Evolutionary conservation across 2,797 vertebrate species (phyloP), one percentile per base, ranked within the genome.

Genomic region (Muscicapa comitata): DNA sequence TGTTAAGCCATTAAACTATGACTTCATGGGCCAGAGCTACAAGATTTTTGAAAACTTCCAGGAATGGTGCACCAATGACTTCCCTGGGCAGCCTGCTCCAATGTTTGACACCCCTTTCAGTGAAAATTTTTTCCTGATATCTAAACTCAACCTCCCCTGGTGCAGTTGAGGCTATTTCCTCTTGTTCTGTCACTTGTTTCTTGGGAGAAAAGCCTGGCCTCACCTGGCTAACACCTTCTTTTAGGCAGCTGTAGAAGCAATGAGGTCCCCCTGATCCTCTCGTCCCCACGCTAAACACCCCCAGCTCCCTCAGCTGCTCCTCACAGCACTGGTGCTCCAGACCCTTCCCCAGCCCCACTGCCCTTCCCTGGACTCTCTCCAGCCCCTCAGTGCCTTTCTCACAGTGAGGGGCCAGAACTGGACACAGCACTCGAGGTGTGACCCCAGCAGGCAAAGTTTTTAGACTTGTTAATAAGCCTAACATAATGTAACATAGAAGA

Each of bases 331-430:
- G n/a, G 57, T 50, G 18, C 11, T 57, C 13, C 57, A 42, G 23
- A n/a, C 4, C 21, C 23, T 50, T 48, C 35, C 7, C 21, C 50
- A 78, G 15, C 42, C 19, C 21, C 1, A 0, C 2, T 42, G 35
- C 6, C 23, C 31, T 37, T 42, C 13, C 2, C 42, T 48, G 45
- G 5, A 37, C 17, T 8, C 1, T 0, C 12, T 55, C 17, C 21
- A 55, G 21, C 26, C 9, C 13, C 23, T 51, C 26, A 26, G 0
- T 16, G 8, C 42, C 17, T 21, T 42, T 71, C 21, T 47, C 12
- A 5, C 2, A 42, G 2, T 48, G 50, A 62, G 37, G 21, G 21
- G 3, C 10, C 21, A 55, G 31, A 48, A 26, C 18, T 42, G 26
- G 21, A 19, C 15, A 4, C 6, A 9, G 16, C 4, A 55, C 8